Base-by-base conservation (phyloP, 2,113 vertebrate species). In the Tupaia tana region DNA sequence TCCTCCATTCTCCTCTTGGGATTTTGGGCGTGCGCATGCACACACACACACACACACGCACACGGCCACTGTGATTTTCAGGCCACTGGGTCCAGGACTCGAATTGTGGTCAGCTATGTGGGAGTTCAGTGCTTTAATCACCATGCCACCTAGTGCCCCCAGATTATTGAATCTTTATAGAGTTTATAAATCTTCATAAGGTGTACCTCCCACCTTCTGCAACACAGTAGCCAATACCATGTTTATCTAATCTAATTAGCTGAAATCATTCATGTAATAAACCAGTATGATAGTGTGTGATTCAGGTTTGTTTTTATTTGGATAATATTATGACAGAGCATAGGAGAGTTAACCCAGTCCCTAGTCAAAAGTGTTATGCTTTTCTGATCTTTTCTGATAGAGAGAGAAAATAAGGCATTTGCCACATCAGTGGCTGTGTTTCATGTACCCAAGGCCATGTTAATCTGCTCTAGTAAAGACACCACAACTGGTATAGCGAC, bases 321-420 rank as follows among this genome's bases (percentile, higher is more conserved):
- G n/a, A 75, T 8, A 73, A 9, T 79, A 11, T 86, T 71, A 58
- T 86, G 63, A 82, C 11, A 82, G 80, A 92, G 84, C 27, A 64
- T 80, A 43, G 25, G 29, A 81, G 43, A 71, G 84, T 34, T 94
- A 81, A 78, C 19, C 27, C 31, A 89, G 70, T 15, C 29, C 29
- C 54, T 9, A 82, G 34, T 52, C 7, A 15, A 67, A 61, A 80
- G 12, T 22, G 27, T 25, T 77, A 56, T 15, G 18, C 85, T 10
- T 34, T 89, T 86, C 24, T n/a, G 52, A 79, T 63, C 34, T 93
- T 84, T 86, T 91, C 66, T 88, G 54, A 43, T 54, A 69, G 20
- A 56, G 22, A 25, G 80, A n/a, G 61, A 66, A 92, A 84, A 88
- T 14, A 84, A 93, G 80, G n/a, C 24, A n/a, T 83, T 81, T 86